Base-by-base conservation (phyloP, 2,797 vertebrate genomes). In the Triplophysa yarkandensis region DNA sequence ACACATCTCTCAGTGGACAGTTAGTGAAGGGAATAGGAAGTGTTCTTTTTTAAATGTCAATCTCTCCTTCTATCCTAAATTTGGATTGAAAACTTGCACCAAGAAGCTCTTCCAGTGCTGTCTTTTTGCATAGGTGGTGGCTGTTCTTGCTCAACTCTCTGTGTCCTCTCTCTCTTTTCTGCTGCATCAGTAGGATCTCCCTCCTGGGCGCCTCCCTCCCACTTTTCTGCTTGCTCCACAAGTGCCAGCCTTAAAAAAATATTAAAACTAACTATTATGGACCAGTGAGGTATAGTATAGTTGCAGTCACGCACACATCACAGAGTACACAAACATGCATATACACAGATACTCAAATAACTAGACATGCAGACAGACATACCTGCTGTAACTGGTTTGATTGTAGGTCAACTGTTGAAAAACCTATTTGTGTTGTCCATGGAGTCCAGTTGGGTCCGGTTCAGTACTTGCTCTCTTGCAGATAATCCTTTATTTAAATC, bases 21-120 rank as follows among this genome's bases (percentile, higher is more conserved):
- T 43, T 68, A 17, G 23, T 71, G 50, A 80, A 60, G 34, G 70
- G 54, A 58, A 77, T 73, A 52, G 65, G 50, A 19, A 60, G 50
- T 9, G 70, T 66, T 17, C 13, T 61, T 41, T 54, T 65, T 65
- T 77, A 74, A 64, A 57, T 61, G n/a, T 77, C 41, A 52, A 64
- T 69, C 52, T n/a, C n/a, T 73, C 6, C 52, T 11, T 75, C 41
- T 54, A 34, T 62, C 1, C 27, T 10, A 23, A 3, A 1, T 41
- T 28, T 57, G 13, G 27, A 4, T n/a, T 57, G 50, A 6, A 61
- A 61, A 7, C 9, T 39, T 39, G 58, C 58, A 23, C 32, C 58
- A 61, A 61, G 28, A n/a, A 36, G 58, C 21, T 21, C 32, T 61
- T 36, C 32, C 57, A 61, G 32, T 21, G 32, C 57, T 60, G 57